Conservation (phyloP, 2,113 vertebrate genomes). For the Puffinus mauretanicus region DNA sequence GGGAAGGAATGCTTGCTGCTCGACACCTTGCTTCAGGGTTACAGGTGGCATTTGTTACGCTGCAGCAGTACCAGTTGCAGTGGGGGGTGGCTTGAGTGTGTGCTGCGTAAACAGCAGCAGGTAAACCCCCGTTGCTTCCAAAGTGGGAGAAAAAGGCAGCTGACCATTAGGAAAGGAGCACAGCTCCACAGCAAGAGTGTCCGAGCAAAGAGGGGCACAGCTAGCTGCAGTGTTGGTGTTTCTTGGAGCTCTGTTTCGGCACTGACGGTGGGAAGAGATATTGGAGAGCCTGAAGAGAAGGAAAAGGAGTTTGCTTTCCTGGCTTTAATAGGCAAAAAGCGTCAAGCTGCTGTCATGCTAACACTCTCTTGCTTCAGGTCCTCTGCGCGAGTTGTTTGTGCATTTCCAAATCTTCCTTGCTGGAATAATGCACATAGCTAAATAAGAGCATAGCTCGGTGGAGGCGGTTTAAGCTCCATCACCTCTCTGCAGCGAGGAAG, state of each 20-base stretch:
- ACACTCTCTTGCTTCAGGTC: not conserved
- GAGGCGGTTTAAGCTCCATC: not conserved
- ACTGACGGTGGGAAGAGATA: not conserved
- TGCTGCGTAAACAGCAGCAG: not conserved
- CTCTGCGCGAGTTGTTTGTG: not conserved
- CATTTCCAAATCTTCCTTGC: not conserved
- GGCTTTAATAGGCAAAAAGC: not conserved
- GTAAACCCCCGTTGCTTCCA: rapidly evolving
- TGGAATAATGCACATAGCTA: not conserved
- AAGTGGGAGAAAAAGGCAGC: not conserved
- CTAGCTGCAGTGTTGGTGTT: not conserved
- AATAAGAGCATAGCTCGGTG: not conserved
- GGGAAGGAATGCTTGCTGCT: not conserved
- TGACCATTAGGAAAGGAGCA: not conserved
- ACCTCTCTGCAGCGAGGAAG: no score
- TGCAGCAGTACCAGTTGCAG: not conserved
- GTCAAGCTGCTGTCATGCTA: not conserved
- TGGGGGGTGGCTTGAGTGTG: not conserved
- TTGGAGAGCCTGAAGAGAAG: not conserved
- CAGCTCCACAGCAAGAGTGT: not conserved
- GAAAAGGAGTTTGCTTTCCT: not conserved
- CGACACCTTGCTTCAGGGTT: not conserved
- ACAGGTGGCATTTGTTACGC: not conserved
- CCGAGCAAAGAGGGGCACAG: not conserved
- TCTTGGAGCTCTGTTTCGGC: not conserved